These are phyloP conservation scores for Odontomachus brunneus DNA, from an alignment of 1,140 invertebrate genomes.

Conservation along the genomic window DNA sequence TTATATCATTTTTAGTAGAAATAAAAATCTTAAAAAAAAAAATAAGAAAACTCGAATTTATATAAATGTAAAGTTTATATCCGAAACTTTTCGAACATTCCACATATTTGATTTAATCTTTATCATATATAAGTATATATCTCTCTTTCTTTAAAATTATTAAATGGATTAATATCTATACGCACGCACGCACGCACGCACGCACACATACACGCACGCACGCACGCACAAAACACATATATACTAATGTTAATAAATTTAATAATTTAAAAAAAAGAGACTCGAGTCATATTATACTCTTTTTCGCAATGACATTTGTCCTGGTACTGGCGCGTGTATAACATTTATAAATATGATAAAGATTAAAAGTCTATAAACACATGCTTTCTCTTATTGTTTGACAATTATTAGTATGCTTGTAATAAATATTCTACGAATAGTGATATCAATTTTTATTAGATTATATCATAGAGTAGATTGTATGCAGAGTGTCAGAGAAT, in stretches of 20 bases:
- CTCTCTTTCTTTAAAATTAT: no score
- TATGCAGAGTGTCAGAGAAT: not conserved
- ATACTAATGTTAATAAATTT: no score
- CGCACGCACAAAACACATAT: no score
- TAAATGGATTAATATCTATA: no score
- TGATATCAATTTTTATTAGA: constrained; percentile 34
- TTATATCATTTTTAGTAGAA: not conserved
- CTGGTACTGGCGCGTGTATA: not conserved
- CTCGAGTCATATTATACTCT: not conserved
- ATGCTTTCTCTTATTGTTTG: not conserved
- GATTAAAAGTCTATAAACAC: constrained; percentile 25
- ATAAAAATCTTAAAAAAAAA: not conserved
- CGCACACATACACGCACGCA: no score
- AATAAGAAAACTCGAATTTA: not conserved
- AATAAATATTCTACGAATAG: constrained; percentile 40
- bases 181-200: no score
- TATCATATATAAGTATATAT: constrained; percentile 31
- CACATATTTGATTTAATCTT: constrained; percentile 45
- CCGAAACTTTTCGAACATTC: constrained; percentile 15
- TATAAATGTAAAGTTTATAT: not conserved
- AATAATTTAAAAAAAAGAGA: no score
- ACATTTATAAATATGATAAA: constrained; percentile 40
- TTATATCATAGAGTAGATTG: constrained; percentile 14
- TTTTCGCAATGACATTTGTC: not conserved
- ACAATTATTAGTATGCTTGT: constrained; percentile 50